A percentile compares a stretch with the other conserved stretches of the same genome.
Conservation (phyloP, 2,888 invertebrate species). For the Lasioglossum zephyrum region DNA sequence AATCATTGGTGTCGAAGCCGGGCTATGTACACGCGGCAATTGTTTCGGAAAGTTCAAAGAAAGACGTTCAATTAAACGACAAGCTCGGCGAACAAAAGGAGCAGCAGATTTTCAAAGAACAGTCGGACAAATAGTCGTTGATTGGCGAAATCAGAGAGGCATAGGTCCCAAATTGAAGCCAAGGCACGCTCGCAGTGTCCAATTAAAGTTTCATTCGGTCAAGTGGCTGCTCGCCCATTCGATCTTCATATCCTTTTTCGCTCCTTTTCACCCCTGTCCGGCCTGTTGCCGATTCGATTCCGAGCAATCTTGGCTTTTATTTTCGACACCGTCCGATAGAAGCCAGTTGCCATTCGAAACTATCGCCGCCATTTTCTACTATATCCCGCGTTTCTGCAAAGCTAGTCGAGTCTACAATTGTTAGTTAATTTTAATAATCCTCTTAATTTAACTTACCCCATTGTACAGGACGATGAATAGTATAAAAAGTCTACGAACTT, state of each 20-base stretch:
- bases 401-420: too few relatives aligned
- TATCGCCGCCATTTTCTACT: neutral
- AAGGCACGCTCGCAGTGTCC: slow-evolving; percentile 35
- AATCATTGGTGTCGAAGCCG: neutral
- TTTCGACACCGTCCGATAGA: neutral
- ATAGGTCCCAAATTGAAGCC: slow-evolving; percentile 41
- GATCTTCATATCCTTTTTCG: slow-evolving; percentile 27
- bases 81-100: slow-evolving; percentile 6
- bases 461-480: too few relatives aligned
- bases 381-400: neutral
- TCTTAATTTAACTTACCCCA: neutral
- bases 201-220: slow-evolving; percentile 49
- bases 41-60: slow-evolving; percentile 11
- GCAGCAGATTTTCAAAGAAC: slow-evolving; percentile 30
- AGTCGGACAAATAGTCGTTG: slow-evolving; percentile 33
- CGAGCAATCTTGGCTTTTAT: slow-evolving; percentile 19
- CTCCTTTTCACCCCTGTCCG: neutral
- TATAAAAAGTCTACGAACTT: too few relatives aligned
- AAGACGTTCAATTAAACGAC: slow-evolving; percentile 7
- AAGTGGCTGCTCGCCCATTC: slow-evolving; percentile 39
- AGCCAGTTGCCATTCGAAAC: neutral
- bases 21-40: neutral
- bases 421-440: too few relatives aligned
- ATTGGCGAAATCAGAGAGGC: slow-evolving; percentile 49
- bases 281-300: neutral